phyloP scores from a whole-genome alignment of 2,113 vertebrate genomes.

The Silurus glanis region DNA sequence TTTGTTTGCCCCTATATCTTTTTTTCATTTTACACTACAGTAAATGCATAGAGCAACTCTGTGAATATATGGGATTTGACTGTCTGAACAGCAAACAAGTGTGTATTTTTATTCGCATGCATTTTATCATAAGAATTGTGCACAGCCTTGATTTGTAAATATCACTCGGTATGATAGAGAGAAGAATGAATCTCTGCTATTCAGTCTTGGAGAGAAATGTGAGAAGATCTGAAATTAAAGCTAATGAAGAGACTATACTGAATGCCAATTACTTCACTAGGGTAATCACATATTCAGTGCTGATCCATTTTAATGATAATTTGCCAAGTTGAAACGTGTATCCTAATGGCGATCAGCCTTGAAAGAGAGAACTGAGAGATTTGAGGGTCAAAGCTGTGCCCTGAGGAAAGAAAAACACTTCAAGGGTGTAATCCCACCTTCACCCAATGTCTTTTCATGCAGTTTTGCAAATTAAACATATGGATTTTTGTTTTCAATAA shows the following conservation, averaged over 20 bases:
- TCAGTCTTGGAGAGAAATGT: not conserved
- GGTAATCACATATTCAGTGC: slow-evolving; percentile 13
- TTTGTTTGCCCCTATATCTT: not conserved
- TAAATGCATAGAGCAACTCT: not conserved
- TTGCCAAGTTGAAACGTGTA: slow-evolving; percentile 10
- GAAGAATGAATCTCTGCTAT: not conserved
- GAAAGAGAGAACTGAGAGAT: not conserved
- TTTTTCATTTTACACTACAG: not conserved
- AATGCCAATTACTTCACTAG: slow-evolving; percentile 4
- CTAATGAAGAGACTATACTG: slow-evolving; percentile 10
- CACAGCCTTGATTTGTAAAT: not conserved
- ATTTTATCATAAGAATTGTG: not conserved
- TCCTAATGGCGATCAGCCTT: not conserved
- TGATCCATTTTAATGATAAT: not conserved
- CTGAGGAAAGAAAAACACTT: not conserved
- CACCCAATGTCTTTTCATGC: not conserved
- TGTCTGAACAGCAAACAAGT: not conserved
- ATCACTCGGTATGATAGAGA: not conserved
- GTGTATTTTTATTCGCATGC: not conserved
- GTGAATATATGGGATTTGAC: not conserved
- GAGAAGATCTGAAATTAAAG: not conserved
- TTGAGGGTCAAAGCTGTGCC: not conserved
- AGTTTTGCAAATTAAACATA: not conserved
- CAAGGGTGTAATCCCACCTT: slow-evolving; percentile 1
- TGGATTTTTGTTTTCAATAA: not conserved